phyloP scores from a whole-genome alignment of 2,797 vertebrate species.

The Smutsia temminckii region DNA sequence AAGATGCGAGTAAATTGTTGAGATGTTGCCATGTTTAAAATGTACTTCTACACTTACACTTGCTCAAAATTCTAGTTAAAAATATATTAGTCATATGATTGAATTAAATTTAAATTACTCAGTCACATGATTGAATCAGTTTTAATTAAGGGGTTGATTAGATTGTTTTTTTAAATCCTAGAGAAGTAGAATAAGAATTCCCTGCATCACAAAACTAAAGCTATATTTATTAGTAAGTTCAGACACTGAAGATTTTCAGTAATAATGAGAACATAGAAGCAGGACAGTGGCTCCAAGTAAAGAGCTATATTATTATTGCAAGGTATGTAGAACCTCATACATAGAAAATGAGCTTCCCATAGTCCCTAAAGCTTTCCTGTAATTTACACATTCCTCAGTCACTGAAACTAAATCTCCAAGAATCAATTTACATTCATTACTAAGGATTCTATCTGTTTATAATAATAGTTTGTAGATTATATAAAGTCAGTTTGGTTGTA shows the following conservation, averaged over 20 bases:
- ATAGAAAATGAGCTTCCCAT: neutral
- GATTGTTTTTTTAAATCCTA: neutral
- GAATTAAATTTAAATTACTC: neutral
- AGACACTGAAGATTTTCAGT: neutral
- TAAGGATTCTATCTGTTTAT: neutral
- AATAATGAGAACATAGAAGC: neutral
- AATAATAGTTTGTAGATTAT: neutral
- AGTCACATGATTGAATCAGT: neutral
- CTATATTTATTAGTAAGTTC: neutral
- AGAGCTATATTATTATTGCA: neutral
- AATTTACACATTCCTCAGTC: neutral
- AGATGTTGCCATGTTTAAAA: neutral
- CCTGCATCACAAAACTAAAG: neutral
- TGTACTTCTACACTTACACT: neutral
- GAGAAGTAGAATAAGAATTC: neutral
- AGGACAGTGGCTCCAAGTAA: neutral
- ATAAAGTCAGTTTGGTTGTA: neutral
- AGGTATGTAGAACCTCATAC: neutral
- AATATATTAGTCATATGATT: neutral
- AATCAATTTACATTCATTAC: neutral
- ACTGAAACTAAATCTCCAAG: neutral
- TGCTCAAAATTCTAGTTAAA: slow-evolving; percentile 22
- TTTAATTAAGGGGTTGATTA: neutral
- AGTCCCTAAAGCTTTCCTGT: neutral
- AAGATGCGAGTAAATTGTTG: neutral